Conservation (phyloP, 2,113 vertebrate species). For the Lonchura striata region DNA sequence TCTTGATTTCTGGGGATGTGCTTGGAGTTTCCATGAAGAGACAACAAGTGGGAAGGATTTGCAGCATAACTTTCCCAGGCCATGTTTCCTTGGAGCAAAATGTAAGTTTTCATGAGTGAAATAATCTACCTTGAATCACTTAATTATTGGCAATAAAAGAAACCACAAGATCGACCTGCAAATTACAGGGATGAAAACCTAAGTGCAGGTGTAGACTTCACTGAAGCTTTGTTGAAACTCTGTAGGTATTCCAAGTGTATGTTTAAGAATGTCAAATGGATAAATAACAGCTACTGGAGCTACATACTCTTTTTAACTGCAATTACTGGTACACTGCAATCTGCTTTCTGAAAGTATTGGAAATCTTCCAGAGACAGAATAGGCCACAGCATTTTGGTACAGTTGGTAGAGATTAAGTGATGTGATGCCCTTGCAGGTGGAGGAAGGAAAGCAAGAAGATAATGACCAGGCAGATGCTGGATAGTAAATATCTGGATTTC, state of each 20-base stretch:
- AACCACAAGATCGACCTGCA: slow-evolving; percentile 18
- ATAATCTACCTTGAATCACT: slow-evolving; percentile 30
- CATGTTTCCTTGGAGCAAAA: neutral
- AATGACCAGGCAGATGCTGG: neutral
- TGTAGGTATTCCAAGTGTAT: slow-evolving; percentile 33
- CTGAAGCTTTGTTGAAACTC: slow-evolving; percentile 53
- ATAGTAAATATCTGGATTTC: neutral
- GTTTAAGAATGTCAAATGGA: slow-evolving; percentile 53
- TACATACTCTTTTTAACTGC: slow-evolving; percentile 24
- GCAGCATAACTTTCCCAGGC: neutral
- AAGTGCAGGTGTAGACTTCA: slow-evolving; percentile 53
- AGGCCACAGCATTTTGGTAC: neutral
- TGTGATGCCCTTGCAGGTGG: neutral
- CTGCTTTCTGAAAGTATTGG: slow-evolving; percentile 26
- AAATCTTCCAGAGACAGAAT: slow-evolving; percentile 26
- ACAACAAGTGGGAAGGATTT: neutral
- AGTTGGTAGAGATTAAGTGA: neutral
- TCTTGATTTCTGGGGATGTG: neutral
- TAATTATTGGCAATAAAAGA: slow-evolving; percentile 57
- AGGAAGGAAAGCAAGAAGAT: neutral
- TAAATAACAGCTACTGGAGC: slow-evolving; percentile 53
- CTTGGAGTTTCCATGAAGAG: neutral
- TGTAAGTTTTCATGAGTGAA: neutral
- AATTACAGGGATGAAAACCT: slow-evolving; percentile 55
- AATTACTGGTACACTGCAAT: slow-evolving; percentile 47